Evolutionary conservation across 2,888 invertebrate species (phyloP).

Genomic region (Rotaria magnacalcarata): DNA sequence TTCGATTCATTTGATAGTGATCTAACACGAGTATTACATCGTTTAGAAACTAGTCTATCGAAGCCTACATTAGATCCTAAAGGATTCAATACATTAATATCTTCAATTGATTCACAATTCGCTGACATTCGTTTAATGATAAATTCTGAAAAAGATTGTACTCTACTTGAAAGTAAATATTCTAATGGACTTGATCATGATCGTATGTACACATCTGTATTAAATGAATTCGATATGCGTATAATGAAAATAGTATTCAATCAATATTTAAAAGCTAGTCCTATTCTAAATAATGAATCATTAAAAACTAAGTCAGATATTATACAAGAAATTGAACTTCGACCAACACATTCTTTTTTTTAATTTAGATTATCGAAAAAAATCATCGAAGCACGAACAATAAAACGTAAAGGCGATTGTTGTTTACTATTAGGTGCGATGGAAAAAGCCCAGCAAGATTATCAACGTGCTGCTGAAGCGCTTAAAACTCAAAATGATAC

Average conservation of each 20-base stretch:
- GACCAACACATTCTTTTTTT: not conserved
- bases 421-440: not conserved
- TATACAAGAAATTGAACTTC: too few species aligned
- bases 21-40: not conserved
- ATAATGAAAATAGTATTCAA: not conserved
- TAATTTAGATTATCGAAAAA: not conserved
- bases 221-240: conserved; percentile 3
- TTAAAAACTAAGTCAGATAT: not conserved
- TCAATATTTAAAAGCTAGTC: not conserved
- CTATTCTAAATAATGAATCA: not conserved
- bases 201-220: not conserved
- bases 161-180: not conserved
- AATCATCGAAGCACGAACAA: not conserved
- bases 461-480: not conserved
- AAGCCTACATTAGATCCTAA: not conserved
- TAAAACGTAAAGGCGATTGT: conserved; percentile 24
- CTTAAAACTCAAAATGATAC: not conserved
- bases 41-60: not conserved
- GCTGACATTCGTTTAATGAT: not conserved
- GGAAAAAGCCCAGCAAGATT: not conserved
- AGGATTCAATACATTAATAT: not conserved
- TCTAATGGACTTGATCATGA: not conserved
- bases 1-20: not conserved
- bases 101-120: not conserved
- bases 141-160: not conserved